These are phyloP conservation scores for Phalacrocorax carbo DNA, from an alignment of 2,113 vertebrate species.

Conservation along the genomic window DNA sequence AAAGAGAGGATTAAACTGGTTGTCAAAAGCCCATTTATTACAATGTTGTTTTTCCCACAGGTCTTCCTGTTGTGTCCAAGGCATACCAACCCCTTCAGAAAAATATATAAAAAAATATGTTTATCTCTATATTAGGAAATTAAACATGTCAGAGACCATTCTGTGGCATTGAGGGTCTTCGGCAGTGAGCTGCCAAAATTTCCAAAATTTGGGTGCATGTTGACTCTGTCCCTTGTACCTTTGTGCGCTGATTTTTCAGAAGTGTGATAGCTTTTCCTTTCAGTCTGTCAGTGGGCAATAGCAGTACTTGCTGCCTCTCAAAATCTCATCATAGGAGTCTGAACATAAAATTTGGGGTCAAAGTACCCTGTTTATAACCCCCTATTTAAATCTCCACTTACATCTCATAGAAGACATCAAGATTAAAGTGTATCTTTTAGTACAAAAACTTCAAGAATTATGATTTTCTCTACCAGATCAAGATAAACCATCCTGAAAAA, in stretches of 20 bases:
- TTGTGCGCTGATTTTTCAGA: fast-evolving
- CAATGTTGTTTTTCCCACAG: neutral
- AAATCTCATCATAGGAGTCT: neutral
- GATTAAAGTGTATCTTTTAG: neutral
- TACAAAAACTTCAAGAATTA: neutral
- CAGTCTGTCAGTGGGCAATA: neutral
- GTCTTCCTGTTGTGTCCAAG: neutral
- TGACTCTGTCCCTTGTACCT: neutral
- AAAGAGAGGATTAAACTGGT: neutral
- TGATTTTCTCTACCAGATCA: neutral
- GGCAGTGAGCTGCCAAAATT: neutral
- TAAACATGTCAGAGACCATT: neutral
- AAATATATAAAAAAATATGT: neutral
- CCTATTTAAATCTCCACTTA: neutral
- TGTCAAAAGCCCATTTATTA: neutral
- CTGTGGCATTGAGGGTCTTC: neutral
- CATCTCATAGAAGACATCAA: neutral
- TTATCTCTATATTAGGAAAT: neutral
- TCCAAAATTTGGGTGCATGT: neutral
- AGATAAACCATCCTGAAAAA: neutral
- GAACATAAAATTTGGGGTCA: fast-evolving
- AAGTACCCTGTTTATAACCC: neutral
- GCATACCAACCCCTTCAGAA: neutral
- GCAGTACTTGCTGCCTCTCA: neutral
- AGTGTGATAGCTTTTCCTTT: neutral